Percentiles rank a stretch among this genome's conserved stretches.
Conservation (phyloP, 1,140 invertebrate genomes). For the Drosophila prosaltans region DNA sequence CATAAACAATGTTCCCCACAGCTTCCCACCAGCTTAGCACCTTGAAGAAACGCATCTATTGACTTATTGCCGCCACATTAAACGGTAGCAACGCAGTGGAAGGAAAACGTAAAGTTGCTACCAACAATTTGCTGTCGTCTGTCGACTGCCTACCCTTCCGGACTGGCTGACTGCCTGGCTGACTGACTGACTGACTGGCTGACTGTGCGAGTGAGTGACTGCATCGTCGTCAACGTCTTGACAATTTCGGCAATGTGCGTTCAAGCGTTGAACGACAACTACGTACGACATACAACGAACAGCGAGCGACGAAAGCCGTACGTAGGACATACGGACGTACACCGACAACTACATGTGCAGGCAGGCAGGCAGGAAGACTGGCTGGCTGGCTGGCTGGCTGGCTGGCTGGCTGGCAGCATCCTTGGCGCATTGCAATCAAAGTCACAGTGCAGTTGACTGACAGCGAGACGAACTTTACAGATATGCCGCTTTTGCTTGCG, state of each 20-base stretch:
- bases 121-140: slow-evolving; percentile 4
- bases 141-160: background rate
- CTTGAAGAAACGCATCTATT: slow-evolving; percentile 57
- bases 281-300: slow-evolving; percentile 1
- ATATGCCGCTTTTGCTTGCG: slow-evolving; percentile 36
- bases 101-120: too few relatives aligned
- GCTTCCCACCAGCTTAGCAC: slow-evolving; percentile 40
- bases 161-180: background rate
- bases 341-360: background rate
- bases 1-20: slow-evolving; percentile 6
- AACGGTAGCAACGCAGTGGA: slow-evolving; percentile 24
- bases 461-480: slow-evolving; percentile 67
- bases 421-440: slow-evolving; percentile 79
- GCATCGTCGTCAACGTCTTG: slow-evolving; percentile 51
- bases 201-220: slow-evolving; percentile 13
- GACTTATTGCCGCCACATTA: slow-evolving; percentile 76
- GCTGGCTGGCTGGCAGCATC: slow-evolving; percentile 36
- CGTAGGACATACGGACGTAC: background rate
- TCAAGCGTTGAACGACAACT: slow-evolving; percentile 46
- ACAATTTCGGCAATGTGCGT: slow-evolving; percentile 75
- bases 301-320: slow-evolving; percentile 6
- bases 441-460: slow-evolving; percentile 62
- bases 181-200: slow-evolving; percentile 18
- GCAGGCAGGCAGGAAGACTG: background rate
- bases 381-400: background rate